Base-by-base conservation (phyloP, 2,113 vertebrate species). In the Lucifuga dentata region DNA sequence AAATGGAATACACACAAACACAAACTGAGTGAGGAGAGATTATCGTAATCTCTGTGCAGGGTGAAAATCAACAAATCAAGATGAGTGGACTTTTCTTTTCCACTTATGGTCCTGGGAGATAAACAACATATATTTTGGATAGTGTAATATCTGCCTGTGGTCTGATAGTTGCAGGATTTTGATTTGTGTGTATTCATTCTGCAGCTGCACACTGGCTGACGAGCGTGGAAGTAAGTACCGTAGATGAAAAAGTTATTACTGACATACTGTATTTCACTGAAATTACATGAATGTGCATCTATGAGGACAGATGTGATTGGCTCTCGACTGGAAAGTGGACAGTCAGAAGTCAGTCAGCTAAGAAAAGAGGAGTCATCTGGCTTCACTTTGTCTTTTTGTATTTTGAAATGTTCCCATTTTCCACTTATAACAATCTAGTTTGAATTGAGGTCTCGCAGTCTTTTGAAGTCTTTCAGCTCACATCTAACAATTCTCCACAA, bases 21-120 rank as follows among this genome's bases (percentile, higher is more conserved):
- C 11, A 72, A 43, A 35, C 39, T 13, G 63, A n/a, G n/a, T 46
- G 72, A 77, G 76, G 33, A 65, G 73, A 79, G 74, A 75, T 51
- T 66, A 79, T 52, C 60, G 57, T 48, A 83, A 65, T 70, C 43
- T 51, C 21, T 39, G 61, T 46, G 23, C 36, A 52, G 45, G 68
- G 58, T 12, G 50, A 76, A 68, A 78, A 64, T 82, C 75, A 78
- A 81, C 77, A 85, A 70, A 76, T 83, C 49, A 64, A 80, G 64
- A 76, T 68, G 78, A 77, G 50, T 2, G 21, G 21, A 52, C 50
- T 72, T 48, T 11, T 35, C 11, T 35, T 11, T 9, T 35, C 10
- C 44, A 38, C n/a, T n/a, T n/a, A n/a, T n/a, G n/a, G 26, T 29
- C 52, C 33, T 19, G 17, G 21, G 15, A 20, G 15, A 29, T 6